phyloP scores from a whole-genome alignment of 2,797 vertebrate species.

The Oryzias dopingdopingensis region DNA sequence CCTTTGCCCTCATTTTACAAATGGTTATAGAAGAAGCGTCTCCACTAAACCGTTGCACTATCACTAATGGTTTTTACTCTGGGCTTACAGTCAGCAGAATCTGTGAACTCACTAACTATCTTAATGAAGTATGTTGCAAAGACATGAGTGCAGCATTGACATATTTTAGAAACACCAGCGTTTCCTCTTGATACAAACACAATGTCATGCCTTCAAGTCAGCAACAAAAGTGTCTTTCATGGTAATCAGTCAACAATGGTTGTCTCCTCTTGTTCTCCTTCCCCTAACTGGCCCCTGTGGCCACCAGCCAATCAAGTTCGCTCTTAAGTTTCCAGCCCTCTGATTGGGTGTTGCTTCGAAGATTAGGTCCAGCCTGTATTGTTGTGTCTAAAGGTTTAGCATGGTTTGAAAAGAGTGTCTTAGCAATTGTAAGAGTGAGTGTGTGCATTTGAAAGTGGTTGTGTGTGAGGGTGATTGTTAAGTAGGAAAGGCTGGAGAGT shows the following conservation, averaged over 20 bases:
- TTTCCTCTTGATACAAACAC: slow-evolving; percentile 65
- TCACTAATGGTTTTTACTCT: slow-evolving; percentile 62
- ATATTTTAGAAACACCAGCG: slow-evolving; percentile 62
- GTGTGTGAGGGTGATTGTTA: slow-evolving; percentile 55
- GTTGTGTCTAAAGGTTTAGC: slow-evolving; percentile 72
- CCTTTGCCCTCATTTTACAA: slow-evolving; percentile 7
- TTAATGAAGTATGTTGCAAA: slow-evolving; percentile 37
- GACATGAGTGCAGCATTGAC: slow-evolving; percentile 43
- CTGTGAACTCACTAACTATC: slow-evolving; percentile 49
- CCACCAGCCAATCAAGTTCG: slow-evolving; percentile 71
- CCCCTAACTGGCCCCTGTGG: slow-evolving; percentile 73
- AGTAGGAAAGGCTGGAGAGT: slow-evolving; percentile 51
- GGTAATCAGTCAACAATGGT: slow-evolving; percentile 77
- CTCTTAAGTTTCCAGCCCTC: slow-evolving; percentile 59
- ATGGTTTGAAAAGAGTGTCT: slow-evolving; percentile 73
- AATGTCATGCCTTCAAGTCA: slow-evolving; percentile 63
- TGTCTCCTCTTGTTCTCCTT: slow-evolving; percentile 73
- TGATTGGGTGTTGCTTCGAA: slow-evolving; percentile 64
- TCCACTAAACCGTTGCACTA: slow-evolving; percentile 60
- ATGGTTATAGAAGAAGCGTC: slow-evolving; percentile 25
- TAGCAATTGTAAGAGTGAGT: slow-evolving; percentile 51
- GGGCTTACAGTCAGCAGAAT: slow-evolving; percentile 65
- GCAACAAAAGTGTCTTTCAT: slow-evolving; percentile 77
- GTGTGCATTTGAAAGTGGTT: slow-evolving; percentile 35
- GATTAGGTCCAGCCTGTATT: slow-evolving; percentile 73